These are phyloP conservation scores for Verasper variegatus DNA, from an alignment of 2,113 vertebrate genomes.

Conservation along the genomic window DNA sequence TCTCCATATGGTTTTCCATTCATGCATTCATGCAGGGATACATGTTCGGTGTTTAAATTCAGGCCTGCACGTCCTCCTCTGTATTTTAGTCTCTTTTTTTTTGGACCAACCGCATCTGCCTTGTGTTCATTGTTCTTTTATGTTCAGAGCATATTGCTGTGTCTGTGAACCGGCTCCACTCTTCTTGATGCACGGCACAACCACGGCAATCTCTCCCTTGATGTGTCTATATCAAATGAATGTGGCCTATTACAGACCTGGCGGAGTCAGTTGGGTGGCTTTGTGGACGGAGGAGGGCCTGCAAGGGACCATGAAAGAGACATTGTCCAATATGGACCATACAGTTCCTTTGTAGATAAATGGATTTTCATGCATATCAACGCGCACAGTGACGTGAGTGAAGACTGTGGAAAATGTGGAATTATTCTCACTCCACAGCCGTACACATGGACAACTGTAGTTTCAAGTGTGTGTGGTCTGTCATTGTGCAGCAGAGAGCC, in stretches of 20 bases:
- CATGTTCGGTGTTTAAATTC: constrained; percentile 10
- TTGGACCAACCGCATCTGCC: constrained; percentile 45
- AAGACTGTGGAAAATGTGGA: constrained; percentile 81
- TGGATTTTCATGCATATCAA: constrained; percentile 81
- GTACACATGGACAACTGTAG: constrained; percentile 39
- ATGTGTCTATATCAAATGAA: constrained; percentile 77
- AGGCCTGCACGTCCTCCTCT: constrained; percentile 16
- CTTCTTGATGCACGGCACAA: constrained; percentile 60
- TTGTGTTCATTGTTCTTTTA: constrained; percentile 68
- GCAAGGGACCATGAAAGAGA: constrained; percentile 76
- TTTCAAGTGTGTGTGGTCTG: constrained; percentile 71
- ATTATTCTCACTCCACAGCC: constrained; percentile 65
- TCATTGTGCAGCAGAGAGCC: constrained; percentile 51
- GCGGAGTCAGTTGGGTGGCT: constrained; percentile 74
- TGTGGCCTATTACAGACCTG: constrained; percentile 66
- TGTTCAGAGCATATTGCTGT: constrained; percentile 58
- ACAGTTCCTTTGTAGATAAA: constrained; percentile 78
- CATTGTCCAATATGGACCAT: constrained; percentile 73
- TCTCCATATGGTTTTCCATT: constrained; percentile 10
- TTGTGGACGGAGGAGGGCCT: constrained; percentile 65
- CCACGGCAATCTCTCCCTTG: constrained; percentile 66
- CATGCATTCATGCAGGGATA: not conserved
- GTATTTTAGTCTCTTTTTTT: constrained; percentile 1
- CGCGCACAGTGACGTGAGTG: constrained; percentile 74
- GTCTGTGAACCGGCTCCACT: constrained; percentile 58